phyloP scores from a whole-genome alignment of 2,888 invertebrate species.

The Pemphredon lugubris region DNA sequence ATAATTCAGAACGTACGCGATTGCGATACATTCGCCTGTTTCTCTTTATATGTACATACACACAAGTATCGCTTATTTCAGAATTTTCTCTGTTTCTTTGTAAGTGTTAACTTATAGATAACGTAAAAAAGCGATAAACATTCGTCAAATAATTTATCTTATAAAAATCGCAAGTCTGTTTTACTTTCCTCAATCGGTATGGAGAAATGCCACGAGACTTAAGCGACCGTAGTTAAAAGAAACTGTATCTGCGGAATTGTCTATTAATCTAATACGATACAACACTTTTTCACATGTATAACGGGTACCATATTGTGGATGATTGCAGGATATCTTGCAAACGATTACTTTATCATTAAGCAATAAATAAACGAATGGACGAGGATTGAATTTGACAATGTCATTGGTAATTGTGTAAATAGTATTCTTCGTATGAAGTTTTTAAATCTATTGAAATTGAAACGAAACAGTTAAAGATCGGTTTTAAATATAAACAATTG shows the following conservation, averaged over 20 bases:
- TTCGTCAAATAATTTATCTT: conserved; percentile 1
- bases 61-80: conserved; percentile 9
- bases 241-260: background rate
- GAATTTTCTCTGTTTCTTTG: background rate
- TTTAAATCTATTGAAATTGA: no score
- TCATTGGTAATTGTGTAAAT: no score
- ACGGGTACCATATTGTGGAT: background rate
- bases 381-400: no score
- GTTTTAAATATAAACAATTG: background rate
- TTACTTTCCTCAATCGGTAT: background rate
- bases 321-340: background rate
- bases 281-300: background rate
- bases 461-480: no score
- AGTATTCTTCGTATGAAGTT: no score
- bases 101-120: background rate
- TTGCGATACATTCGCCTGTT: conserved; percentile 25
- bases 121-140: conserved; percentile 4
- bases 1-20: conserved; percentile 26
- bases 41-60: conserved; percentile 53
- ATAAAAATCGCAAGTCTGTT: background rate
- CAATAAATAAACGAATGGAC: no score
- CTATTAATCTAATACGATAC: conserved; percentile 7
- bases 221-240: background rate
- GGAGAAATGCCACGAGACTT: background rate
- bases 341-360: background rate